Evolutionary conservation across 2,888 invertebrate species (phyloP), one percentile per base, ranked within the genome.

Genomic region (Nemapogon koenigi): DNA sequence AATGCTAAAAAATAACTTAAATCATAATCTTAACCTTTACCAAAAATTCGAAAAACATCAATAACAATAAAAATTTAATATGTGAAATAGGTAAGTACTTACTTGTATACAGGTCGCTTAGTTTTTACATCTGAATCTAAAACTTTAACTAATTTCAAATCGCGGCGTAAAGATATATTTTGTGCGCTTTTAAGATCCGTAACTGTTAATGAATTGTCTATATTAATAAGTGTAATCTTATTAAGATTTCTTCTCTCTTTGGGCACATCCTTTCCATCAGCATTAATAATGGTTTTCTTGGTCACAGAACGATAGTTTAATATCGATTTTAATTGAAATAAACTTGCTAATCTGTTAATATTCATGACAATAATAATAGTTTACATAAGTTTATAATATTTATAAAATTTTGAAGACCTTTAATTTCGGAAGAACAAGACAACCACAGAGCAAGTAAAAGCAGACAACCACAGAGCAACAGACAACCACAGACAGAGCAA

Each of bases 61-160:
- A n/a, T n/a, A n/a, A n/a, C n/a, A n/a, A n/a, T n/a, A n/a, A n/a
- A n/a, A n/a, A n/a, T n/a, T n/a, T n/a, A n/a, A n/a, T n/a, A n/a
- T n/a, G n/a, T n/a, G n/a, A n/a, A n/a, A n/a, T n/a, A n/a, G n/a
- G n/a, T 28, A 17, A 28, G 28, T 33, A 57, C 70, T 52, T 57
- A 82, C 81, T 85, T 86, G 53, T 88, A 92, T 8, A 87, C 68
- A 8, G 87, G 83, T 29, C 88, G 75, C 19, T 86, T 81, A 0
- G 85, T 84, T 64, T 88, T 89, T 0, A 82, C 64, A 60, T 89
- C 87, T 3, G 81, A 59, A 59, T 90, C 88, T 43, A 84, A 61
- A 16, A 89, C 62, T 68, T 88, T 87, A 0, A 89, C 76, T 40
- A 92, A 67, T 55, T 86, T 87, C 43, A 91, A 65, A 36, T 88